A percentile compares a stretch with the other conserved stretches of the same genome.
Evolutionary conservation across 2,113 vertebrate genomes (phyloP).

Genomic region (Spermophilus dauricus): DNA sequence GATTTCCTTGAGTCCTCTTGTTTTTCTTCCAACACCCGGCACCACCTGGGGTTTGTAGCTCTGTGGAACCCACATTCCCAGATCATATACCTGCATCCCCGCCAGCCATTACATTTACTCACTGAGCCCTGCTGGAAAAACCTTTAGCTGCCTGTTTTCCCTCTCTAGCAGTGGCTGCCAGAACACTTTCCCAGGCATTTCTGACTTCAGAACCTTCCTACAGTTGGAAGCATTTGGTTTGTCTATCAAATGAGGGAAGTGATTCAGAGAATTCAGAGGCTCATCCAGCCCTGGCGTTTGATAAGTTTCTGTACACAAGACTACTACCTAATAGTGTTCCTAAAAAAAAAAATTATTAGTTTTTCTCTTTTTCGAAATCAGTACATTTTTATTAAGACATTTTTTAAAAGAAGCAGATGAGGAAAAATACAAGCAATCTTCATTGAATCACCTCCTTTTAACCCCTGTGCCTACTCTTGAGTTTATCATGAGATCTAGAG

Average conservation of each 20-base stretch:
- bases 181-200: not conserved
- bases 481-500: not conserved
- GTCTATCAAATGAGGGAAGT: not conserved
- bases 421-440: not conserved
- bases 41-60: not conserved
- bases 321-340: not conserved
- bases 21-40: not conserved
- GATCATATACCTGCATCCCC: not conserved
- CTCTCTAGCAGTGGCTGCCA: not conserved
- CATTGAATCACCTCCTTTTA: not conserved
- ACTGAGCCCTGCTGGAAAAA: not conserved
- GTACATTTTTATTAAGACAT: not conserved
- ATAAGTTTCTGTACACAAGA: not conserved
- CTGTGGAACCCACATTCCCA: not conserved
- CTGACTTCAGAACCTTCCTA: not conserved
- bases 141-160: not conserved
- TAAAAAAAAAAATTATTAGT: not conserved
- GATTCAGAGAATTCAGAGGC: not conserved
- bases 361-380: conserved; percentile 11
- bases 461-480: not conserved
- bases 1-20: not conserved
- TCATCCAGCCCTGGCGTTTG: not conserved
- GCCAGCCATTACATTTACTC: not conserved
- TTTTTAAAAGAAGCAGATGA: conserved; percentile 29
- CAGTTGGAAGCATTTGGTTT: not conserved